Conservation (phyloP, 2,797 vertebrate genomes). For the Carapus acus region DNA sequence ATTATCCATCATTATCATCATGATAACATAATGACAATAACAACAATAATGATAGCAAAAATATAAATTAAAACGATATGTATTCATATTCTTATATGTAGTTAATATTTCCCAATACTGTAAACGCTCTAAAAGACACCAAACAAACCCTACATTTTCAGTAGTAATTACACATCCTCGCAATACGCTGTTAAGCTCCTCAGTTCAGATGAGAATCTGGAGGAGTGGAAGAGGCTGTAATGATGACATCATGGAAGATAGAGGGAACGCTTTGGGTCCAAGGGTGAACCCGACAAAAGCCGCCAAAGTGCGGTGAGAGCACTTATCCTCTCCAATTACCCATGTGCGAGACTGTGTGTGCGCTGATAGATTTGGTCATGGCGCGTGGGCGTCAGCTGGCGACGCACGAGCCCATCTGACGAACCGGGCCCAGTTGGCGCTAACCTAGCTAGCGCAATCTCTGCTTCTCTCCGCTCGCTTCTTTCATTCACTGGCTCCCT, state of each 20-base stretch:
- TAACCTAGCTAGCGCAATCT: not conserved
- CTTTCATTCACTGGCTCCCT: too few species aligned
- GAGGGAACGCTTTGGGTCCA: not conserved
- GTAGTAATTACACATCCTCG: too few species aligned
- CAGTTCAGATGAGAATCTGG: conserved; percentile 7
- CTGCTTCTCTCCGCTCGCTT: not conserved
- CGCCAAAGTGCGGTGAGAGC: conserved; percentile 49
- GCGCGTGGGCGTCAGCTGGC: conserved; percentile 13
- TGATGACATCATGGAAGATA: not conserved
- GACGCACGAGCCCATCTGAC: not conserved
- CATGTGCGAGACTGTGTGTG: conserved; percentile 18
- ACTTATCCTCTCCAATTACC: conserved; percentile 52
- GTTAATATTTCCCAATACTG: too few species aligned
- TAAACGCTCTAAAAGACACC: too few species aligned
- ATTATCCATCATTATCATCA: too few species aligned
- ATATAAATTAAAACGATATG: too few species aligned
- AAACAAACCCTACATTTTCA: too few species aligned
- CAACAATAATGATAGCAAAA: too few species aligned
- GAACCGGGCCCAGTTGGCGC: not conserved
- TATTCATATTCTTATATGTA: too few species aligned
- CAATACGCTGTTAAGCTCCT: too few species aligned
- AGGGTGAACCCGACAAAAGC: conserved; percentile 46
- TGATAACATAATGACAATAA: too few species aligned
- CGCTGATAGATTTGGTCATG: not conserved
- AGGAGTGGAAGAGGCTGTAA: not conserved